Evolutionary conservation across 1,140 invertebrate genomes (phyloP).

Genomic region (Protaetia brevitarsis): DNA sequence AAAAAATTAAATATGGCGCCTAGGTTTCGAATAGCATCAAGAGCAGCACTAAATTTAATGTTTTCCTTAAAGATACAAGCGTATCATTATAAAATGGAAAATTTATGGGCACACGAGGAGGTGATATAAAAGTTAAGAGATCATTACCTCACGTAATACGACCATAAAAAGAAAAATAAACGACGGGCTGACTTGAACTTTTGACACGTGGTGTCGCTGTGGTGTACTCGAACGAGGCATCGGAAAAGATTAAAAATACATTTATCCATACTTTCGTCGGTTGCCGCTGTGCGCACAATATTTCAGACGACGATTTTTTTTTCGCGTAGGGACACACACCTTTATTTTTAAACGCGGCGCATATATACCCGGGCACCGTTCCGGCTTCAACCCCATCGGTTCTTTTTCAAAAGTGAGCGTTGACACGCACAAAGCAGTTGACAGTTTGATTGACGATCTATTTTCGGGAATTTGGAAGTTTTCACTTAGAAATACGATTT

Average conservation of each 20-base stretch:
- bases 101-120: conserved; percentile 4
- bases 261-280: not conserved
- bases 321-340: not conserved
- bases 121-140: not conserved
- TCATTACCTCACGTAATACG: not conserved
- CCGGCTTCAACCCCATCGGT: conserved; percentile 8
- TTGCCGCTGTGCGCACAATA: not conserved
- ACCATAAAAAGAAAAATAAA: not conserved
- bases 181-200: not conserved
- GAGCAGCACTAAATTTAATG: not conserved
- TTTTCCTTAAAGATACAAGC: not conserved
- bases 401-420: conserved; percentile 17
- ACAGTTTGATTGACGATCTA: conserved; percentile 39
- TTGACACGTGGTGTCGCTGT: not conserved
- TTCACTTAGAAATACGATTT: conserved; percentile 26
- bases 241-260: conserved; percentile 25
- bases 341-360: conserved; percentile 23
- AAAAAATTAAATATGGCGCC: not conserved
- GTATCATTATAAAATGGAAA: conserved; percentile 7
- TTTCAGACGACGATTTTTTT: not conserved
- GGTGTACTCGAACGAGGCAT: not conserved
- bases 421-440: conserved; percentile 33
- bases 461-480: conserved; percentile 34
- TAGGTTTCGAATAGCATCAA: not conserved
- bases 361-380: not conserved